Evolutionary conservation across 1,140 invertebrate species (phyloP), one percentile per base, ranked within the genome.

Genomic region (Drosophila nebulosa): DNA sequence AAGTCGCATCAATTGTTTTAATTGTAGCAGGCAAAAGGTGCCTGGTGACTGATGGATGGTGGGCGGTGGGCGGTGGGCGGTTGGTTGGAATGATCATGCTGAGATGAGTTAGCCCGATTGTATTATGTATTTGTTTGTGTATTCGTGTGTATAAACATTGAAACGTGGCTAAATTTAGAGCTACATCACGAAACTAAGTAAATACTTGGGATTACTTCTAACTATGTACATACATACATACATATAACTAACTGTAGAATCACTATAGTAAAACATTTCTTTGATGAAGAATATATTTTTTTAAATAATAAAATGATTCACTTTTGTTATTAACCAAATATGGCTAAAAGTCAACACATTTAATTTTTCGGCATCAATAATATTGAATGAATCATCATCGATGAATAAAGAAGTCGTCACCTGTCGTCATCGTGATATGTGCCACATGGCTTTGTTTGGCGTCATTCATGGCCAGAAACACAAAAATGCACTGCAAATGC

Each of bases 1-100:
- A 85, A 85, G 79, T 85, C 81, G 74, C 81, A 80, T 85, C 81
- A 79, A 85, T 85, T 85, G 80, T 86, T 84, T 80, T 77, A 80
- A 86, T 79, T 85, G 72, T 79, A 55, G 16, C 39, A 46, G 39
- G 9, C 16, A 46, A 21, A 21, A 16, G 16, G 16, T 46, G 16
- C 16, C 9, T 14, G 16, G 18, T 10, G 27, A 9, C 10, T 30
- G 10, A 30, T 30, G 27, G 27, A 9, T 30, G 7, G 27, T 1
- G 27, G 6, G 6, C 6, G 27, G 27, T 27, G 27, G 3, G 27
- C 4, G 36, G 1, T 27, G 30, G 2, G 9, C 10, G 30, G 30
- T 24, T 12, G 39, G 27, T 30, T 10, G 39, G 39, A 42, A 42
- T 16, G 18, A 32, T 32, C 39, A 46, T 46, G 39, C 16, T 46